Evolutionary conservation across 2,797 vertebrate species (phyloP).

Genomic region (Sebastes oblongus): DNA sequence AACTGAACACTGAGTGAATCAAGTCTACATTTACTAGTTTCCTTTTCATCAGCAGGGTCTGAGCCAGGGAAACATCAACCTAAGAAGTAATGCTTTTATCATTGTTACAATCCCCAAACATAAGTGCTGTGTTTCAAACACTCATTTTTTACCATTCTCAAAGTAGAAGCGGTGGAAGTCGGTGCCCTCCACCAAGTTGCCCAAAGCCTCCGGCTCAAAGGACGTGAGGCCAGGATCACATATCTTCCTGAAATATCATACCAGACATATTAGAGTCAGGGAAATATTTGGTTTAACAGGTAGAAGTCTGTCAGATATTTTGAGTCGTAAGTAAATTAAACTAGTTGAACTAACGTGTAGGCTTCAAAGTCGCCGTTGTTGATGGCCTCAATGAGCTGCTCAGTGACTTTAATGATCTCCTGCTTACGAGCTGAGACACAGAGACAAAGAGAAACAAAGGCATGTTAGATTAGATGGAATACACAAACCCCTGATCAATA

Average conservation of each 20-base stretch:
- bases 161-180: conserved; percentile 99
- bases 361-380: conserved; percentile 98
- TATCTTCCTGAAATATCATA: conserved; percentile 86
- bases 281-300: background rate
- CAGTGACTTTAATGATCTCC: conserved; percentile 98
- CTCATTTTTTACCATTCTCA: conserved; percentile 87
- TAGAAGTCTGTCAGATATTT: background rate
- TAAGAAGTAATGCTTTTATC: background rate
- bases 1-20: too few relatives aligned
- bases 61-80: background rate
- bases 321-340: background rate
- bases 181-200: conserved; percentile 96
- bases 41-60: too few relatives aligned
- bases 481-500: background rate
- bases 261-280: background rate
- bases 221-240: conserved; percentile 96
- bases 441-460: background rate
- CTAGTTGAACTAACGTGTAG: conserved; percentile 89
- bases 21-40: too few relatives aligned
- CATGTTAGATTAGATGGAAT: background rate
- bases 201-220: conserved; percentile 96
- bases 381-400: conserved; percentile 97
- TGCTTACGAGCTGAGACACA: conserved; percentile 89
- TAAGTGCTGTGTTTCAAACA: background rate
- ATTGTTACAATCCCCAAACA: background rate